A percentile compares a stretch with the other conserved stretches of the same genome.
phyloP scores from a whole-genome alignment of 2,113 vertebrate genomes.

The Rhabdornis inornatus region DNA sequence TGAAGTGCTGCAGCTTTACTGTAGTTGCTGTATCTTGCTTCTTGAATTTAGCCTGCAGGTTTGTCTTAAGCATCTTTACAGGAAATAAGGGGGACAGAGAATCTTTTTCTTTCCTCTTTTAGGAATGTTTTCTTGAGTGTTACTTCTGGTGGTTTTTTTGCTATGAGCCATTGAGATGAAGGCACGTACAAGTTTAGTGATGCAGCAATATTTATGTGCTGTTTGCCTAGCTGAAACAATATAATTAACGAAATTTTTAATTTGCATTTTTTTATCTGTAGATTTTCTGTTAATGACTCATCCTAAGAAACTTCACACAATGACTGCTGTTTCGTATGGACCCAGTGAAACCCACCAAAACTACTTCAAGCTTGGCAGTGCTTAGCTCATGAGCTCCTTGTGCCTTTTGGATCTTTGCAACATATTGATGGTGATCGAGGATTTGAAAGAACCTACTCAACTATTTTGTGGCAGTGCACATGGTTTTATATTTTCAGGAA shows the following conservation, averaged over 20 bases:
- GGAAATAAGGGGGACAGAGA: not conserved
- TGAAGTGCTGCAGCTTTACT: not conserved
- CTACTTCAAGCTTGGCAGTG: slow-evolving; percentile 75
- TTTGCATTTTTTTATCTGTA: not conserved
- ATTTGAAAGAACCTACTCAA: slow-evolving; percentile 72
- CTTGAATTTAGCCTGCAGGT: not conserved
- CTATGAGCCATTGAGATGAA: not conserved
- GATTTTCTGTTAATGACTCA: slow-evolving; percentile 77
- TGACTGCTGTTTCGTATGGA: slow-evolving; percentile 65
- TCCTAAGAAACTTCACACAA: slow-evolving; percentile 68
- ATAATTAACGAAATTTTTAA: not conserved
- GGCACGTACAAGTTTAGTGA: not conserved
- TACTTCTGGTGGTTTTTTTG: not conserved
- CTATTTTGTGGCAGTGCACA: slow-evolving; percentile 80
- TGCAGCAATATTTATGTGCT: not conserved
- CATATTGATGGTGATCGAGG: slow-evolving; percentile 62
- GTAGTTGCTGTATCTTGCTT: not conserved
- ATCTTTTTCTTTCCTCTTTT: not conserved
- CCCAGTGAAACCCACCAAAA: slow-evolving; percentile 74
- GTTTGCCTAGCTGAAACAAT: not conserved
- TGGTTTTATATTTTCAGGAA: slow-evolving; percentile 81
- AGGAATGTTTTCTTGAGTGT: not conserved
- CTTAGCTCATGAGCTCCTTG: slow-evolving; percentile 78
- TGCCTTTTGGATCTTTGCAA: slow-evolving; percentile 82
- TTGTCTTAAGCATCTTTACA: not conserved